Evolutionary conservation across 2,888 invertebrate species (phyloP).

Genomic region (Altica lythri): DNA sequence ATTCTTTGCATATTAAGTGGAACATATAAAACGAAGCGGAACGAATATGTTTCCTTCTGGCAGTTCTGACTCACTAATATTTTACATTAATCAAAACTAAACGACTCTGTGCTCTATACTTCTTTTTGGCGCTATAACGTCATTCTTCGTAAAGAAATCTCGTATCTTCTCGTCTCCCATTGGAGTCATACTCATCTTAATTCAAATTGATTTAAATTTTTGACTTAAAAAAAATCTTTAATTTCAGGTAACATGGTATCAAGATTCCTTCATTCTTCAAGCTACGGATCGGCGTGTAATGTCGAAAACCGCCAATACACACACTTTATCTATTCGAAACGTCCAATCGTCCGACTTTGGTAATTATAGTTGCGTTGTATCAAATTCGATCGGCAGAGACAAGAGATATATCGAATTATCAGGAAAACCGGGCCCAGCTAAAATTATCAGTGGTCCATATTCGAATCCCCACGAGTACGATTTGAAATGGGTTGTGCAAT

Average conservation of each 20-base stretch:
- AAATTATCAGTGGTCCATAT: slow-evolving; percentile 65
- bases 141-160: no score
- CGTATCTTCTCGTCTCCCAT: no score
- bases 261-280: slow-evolving; percentile 66
- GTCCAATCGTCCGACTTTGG: slow-evolving; percentile 68
- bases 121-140: no score
- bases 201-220: no score
- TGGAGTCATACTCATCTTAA: no score
- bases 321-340: slow-evolving; percentile 64
- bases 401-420: slow-evolving; percentile 65
- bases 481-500: slow-evolving; percentile 69
- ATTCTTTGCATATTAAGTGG: no score
- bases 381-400: slow-evolving; percentile 56
- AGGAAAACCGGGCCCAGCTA: slow-evolving; percentile 68
- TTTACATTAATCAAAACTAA: no score
- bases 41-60: no score
- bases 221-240: no score
- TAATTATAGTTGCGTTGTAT: slow-evolving; percentile 60
- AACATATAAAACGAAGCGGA: no score
- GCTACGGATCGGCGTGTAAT: slow-evolving; percentile 67
- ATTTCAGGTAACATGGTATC: slow-evolving; percentile 66
- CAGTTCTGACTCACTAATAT: no score
- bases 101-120: no score
- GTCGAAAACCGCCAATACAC: slow-evolving; percentile 64
- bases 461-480: slow-evolving; percentile 67